phyloP scores from a whole-genome alignment of 1,140 invertebrate species.

The Oncopeltus fasciatus region DNA sequence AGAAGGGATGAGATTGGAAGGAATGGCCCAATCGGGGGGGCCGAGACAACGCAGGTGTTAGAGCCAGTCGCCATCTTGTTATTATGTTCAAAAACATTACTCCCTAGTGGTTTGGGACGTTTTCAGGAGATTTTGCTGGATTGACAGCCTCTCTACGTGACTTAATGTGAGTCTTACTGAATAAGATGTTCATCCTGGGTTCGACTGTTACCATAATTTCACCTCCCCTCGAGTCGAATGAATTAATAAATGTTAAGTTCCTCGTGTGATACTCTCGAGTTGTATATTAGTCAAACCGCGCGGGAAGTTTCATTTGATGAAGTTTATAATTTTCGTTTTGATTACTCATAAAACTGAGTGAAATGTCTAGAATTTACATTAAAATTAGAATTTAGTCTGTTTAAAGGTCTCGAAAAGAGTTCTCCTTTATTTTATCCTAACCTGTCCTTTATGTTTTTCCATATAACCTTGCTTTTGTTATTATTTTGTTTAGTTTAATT shows the following conservation, averaged over 20 bases:
- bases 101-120: conserved; percentile 17
- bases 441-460: conserved; percentile 8
- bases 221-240: neutral
- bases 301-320: conserved; percentile 18
- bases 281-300: conserved; percentile 19
- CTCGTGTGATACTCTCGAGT: conserved; percentile 14
- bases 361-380: too few species aligned
- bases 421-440: neutral
- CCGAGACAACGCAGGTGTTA: neutral
- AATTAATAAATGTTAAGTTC: conserved; percentile 2
- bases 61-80: conserved; percentile 22
- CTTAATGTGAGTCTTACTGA: conserved; percentile 17
- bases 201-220: neutral
- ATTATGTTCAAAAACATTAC: conserved; percentile 24
- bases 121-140: conserved; percentile 15
- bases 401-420: too few species aligned
- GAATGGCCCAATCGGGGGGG: neutral
- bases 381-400: too few species aligned
- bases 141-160: conserved; percentile 12
- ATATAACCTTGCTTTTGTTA: conserved; percentile 7
- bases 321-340: neutral
- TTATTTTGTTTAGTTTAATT: neutral
- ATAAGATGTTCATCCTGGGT: neutral
- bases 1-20: neutral
- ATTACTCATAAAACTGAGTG: neutral